Percentiles rank a stretch among this genome's conserved stretches.
These are phyloP conservation scores for Hofmannophila pseudospretella DNA, from an alignment of 2,888 invertebrate genomes.

Conservation along the genomic window DNA sequence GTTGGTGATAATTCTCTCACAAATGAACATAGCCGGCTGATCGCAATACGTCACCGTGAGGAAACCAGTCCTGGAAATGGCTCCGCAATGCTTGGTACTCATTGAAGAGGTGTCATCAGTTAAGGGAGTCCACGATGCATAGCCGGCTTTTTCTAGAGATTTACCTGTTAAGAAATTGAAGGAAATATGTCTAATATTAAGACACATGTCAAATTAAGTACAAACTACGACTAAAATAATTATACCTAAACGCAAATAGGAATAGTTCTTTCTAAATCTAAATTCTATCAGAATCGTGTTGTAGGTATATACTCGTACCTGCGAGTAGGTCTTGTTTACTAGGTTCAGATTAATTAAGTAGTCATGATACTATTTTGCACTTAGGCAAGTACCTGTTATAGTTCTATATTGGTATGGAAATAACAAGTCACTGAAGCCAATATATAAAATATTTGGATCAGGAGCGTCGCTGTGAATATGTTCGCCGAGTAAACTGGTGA, in stretches of 20 bases:
- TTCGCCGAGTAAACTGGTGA: conserved; percentile 11
- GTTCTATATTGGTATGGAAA: conserved; percentile 46
- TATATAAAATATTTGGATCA: conserved; percentile 36
- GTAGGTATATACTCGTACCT: no score
- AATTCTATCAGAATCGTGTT: no score
- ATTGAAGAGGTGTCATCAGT: not conserved
- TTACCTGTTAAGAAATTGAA: conserved; percentile 24
- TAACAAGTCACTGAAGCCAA: conserved; percentile 49
- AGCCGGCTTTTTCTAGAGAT: conserved; percentile 38
- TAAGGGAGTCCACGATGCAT: conserved; percentile 36
- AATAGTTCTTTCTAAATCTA: no score
- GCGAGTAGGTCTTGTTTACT: not conserved
- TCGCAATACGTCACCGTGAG: conserved; percentile 32
- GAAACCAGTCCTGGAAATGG: conserved; percentile 40
- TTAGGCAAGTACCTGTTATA: conserved; percentile 28
- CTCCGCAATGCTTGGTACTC: conserved; percentile 29
- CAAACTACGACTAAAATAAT: no score
- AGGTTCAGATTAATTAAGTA: not conserved
- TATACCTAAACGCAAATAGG: no score
- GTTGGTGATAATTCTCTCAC: conserved; percentile 33
- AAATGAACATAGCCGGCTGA: conserved; percentile 41
- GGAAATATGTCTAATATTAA: no score
- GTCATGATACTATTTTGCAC: not conserved
- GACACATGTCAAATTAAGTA: no score
- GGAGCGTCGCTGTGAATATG: conserved; percentile 34